Base-by-base conservation (phyloP, 2,888 invertebrate species). In the Macrosoma leucophasiata region DNA sequence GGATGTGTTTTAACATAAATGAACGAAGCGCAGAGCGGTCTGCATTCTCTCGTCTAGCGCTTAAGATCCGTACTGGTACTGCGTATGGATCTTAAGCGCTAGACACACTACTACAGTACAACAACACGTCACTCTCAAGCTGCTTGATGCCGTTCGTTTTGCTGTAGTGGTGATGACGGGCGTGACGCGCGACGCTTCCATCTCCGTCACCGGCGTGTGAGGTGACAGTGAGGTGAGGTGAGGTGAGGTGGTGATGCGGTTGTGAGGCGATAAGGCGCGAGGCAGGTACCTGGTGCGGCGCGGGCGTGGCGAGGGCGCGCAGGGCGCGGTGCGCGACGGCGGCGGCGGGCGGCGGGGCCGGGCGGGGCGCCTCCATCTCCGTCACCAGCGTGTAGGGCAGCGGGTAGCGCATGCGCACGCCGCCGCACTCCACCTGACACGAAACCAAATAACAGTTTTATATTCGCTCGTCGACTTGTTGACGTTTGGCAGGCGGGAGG, bases 361-460 rank as follows among this genome's bases (percentile, higher is more conserved):
- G 38, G 62, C 66, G 50, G 56, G 48, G 56, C 58, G 91, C 89
- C 78, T 95, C 95, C 88, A 94, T 88, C 73, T 94, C 94, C 47
- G 96, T 94, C 59, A 94, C 90, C 68, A 97, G 89, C 59, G 96
- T 96, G 82, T 96, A 98, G 77, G 94, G 93, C 41, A 94, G 90
- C 28, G 98, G 98, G 85, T 98, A 98, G 47, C 94, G 91, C 95
- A 98, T 95, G 68, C 95, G 91, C 42, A 95, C 92, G 29, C 96
- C 96, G 60, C 95, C 96, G 71, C 90, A 87, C 48, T 89, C 68
- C 51, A 90, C 91, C 84, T 91, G 64, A 12, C n/a, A 5, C 10
- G 27, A 23, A 39, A 35, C 43, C 24, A 20, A 22, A 30, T 20
- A 38, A 20, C 4, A 18, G 29, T 20, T 18, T 7, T 11, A 11